phyloP scores from a whole-genome alignment of 1,140 invertebrate genomes.

The Leptoteleia sp. region DNA sequence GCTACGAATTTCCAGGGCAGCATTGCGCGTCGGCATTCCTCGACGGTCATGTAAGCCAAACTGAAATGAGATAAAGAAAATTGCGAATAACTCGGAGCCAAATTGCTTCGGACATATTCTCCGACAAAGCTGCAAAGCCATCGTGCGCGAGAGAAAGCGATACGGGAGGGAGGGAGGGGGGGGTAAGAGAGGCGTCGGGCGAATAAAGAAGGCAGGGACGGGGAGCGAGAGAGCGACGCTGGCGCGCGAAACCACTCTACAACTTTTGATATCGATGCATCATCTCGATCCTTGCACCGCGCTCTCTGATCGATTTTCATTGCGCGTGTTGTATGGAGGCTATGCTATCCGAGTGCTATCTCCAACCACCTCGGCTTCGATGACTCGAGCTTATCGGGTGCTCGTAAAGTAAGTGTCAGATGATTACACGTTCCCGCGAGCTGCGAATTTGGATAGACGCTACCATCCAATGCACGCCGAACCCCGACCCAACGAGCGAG shows the following conservation, averaged over 20 bases:
- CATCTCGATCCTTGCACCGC: constrained; percentile 79
- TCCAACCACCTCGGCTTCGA: constrained; percentile 73
- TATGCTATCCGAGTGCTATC: constrained; percentile 77
- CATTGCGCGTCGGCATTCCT: constrained; percentile 39
- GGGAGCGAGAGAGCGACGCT: constrained; percentile 54
- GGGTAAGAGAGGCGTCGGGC: constrained; percentile 24
- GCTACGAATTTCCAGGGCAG: constrained; percentile 40
- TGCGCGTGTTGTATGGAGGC: constrained; percentile 75
- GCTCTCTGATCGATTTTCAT: constrained; percentile 80
- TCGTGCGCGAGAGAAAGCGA: constrained; percentile 61
- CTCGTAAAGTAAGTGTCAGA: constrained; percentile 62
- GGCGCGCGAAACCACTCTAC: constrained; percentile 78
- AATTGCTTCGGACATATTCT: constrained; percentile 77
- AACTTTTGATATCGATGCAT: constrained; percentile 81
- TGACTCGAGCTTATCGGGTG: constrained; percentile 70
- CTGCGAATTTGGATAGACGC: constrained; percentile 35
- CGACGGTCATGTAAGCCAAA: constrained; percentile 56
- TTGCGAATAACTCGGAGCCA: constrained; percentile 79
- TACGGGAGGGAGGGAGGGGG: no score
- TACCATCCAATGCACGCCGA: constrained; percentile 20
- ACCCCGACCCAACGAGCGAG: constrained; percentile 10
- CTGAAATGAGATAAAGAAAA: constrained; percentile 77
- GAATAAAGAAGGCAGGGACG: constrained; percentile 46
- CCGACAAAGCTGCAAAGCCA: constrained; percentile 71
- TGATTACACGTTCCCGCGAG: constrained; percentile 46